Conservation (phyloP, 2,113 vertebrate species). For the Crotalus tigris region DNA sequence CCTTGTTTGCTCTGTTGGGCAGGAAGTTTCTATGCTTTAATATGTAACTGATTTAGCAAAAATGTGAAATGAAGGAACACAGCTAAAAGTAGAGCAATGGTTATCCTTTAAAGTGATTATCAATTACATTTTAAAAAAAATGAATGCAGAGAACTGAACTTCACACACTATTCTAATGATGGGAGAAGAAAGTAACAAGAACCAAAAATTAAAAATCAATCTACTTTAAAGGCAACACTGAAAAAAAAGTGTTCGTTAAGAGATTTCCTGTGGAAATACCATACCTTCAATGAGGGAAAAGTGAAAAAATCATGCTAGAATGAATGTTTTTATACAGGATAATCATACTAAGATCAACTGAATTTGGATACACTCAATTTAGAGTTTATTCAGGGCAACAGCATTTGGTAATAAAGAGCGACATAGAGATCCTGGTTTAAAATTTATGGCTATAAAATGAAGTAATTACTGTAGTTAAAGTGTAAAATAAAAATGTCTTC, state of each 20-base stretch:
- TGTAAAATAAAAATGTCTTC: not conserved
- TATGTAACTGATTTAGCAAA: not conserved
- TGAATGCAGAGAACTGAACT: not conserved
- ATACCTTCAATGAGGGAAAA: not conserved
- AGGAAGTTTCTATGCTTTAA: not conserved
- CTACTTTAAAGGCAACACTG: not conserved
- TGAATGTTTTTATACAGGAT: not conserved
- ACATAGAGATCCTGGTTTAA: not conserved
- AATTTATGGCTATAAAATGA: not conserved
- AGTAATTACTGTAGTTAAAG: not conserved
- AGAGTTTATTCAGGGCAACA: not conserved
- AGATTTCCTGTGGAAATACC: not conserved
- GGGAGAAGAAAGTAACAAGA: not conserved
- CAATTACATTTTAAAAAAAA: not conserved
- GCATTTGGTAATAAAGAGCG: not conserved
- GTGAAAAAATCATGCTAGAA: not conserved
- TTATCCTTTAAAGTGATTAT: not conserved
- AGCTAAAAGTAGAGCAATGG: not conserved
- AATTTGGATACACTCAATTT: not conserved
- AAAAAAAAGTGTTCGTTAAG: not conserved
- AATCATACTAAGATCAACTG: not conserved
- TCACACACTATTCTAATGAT: not conserved
- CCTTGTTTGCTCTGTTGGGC: not conserved
- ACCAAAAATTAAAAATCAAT: not conserved
- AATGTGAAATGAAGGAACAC: not conserved